phyloP scores from a whole-genome alignment of 2,888 invertebrate genomes.

The Steinernema hermaphroditum region DNA sequence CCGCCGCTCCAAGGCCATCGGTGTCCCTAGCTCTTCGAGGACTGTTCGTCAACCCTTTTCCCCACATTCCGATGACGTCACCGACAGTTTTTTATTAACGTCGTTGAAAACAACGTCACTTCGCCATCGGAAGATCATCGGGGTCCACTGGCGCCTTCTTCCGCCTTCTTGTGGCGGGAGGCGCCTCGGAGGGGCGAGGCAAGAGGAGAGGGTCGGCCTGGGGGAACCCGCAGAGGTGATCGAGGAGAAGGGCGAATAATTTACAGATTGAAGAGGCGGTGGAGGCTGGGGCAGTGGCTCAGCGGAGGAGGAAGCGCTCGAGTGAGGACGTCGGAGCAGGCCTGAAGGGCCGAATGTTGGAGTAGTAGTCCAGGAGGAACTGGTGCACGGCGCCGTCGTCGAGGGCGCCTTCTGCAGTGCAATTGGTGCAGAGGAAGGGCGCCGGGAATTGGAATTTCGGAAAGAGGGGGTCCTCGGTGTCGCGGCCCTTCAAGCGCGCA shows the following conservation, averaged over 20 bases:
- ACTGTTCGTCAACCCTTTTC: no score
- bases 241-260: no score
- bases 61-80: slow-evolving; percentile 11
- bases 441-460: slow-evolving; percentile 73
- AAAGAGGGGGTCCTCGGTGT: slow-evolving; percentile 87
- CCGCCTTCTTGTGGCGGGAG: not conserved
- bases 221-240: slow-evolving; percentile 17
- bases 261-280: no score
- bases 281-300: not conserved
- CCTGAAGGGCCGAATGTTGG: slow-evolving; percentile 52
- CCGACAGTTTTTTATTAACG: not conserved
- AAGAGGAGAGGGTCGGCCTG: not conserved
- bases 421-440: slow-evolving; percentile 58
- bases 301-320: slow-evolving; percentile 23
- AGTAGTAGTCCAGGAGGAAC: slow-evolving; percentile 58
- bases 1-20: no score
- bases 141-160: slow-evolving; percentile 1
- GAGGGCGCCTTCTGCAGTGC: slow-evolving; percentile 36
- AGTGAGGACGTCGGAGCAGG: slow-evolving; percentile 1
- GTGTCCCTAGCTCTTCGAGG: no score
- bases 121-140: not conserved
- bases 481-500: slow-evolving; percentile 82
- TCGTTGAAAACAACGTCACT: not conserved
- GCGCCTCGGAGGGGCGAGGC: not conserved
- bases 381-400: slow-evolving; percentile 41